Evolutionary conservation across 2,113 vertebrate genomes (phyloP).

Genomic region (Scopus umbretta): DNA sequence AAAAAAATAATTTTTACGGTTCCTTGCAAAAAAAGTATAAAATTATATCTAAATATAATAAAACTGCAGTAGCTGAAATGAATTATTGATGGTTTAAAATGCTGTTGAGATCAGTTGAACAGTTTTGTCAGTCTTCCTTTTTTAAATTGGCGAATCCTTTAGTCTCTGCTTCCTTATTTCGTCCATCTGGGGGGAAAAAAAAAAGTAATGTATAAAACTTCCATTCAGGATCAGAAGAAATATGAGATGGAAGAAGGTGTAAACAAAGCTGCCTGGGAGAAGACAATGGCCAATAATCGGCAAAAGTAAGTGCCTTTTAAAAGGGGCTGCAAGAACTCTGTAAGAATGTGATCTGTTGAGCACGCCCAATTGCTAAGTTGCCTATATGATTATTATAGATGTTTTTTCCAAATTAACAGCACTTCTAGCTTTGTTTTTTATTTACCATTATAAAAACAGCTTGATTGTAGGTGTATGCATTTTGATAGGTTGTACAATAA

Average conservation of each 20-base stretch:
- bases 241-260: conserved; percentile 85
- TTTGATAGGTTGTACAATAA: not conserved
- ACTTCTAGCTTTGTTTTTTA: not conserved
- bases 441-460: not conserved
- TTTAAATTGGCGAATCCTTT: not conserved
- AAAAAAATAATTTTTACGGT: not conserved
- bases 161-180: not conserved
- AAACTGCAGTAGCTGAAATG: not conserved
- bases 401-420: not conserved
- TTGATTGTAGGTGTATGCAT: not conserved
- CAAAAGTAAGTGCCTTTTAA: conserved; percentile 78
- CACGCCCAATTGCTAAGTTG: not conserved
- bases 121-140: not conserved
- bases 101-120: not conserved
- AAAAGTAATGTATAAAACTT: not conserved
- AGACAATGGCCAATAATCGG: conserved; percentile 85
- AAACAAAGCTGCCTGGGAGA: conserved; percentile 90
- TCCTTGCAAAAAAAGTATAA: not conserved
- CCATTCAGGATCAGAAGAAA: conserved; percentile 84
- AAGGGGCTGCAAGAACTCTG: not conserved
- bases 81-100: not conserved
- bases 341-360: not conserved
- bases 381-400: not conserved
- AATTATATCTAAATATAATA: not conserved
- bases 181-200: not conserved